A percentile compares a stretch with the other conserved stretches of the same genome.
phyloP scores from a whole-genome alignment of 2,888 invertebrate species.

The Pocota personata region DNA sequence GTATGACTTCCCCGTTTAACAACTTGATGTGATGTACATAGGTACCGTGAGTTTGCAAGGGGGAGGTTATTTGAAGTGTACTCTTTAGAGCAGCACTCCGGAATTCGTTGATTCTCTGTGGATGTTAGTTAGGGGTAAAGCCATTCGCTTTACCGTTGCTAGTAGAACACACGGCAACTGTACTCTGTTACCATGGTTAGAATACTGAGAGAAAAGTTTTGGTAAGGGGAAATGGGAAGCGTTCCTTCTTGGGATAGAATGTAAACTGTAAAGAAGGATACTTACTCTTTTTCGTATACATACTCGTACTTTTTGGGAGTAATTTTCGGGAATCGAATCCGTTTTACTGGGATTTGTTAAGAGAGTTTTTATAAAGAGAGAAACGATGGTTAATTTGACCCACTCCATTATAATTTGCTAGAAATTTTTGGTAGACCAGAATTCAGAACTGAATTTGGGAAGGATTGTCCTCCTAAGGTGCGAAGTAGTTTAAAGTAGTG shows the following conservation, averaged over 20 bases:
- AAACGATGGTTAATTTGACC: neutral
- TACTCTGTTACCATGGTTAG: conserved; percentile 20
- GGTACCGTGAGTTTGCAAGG: neutral
- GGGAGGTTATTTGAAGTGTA: conserved; percentile 8
- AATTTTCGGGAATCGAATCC: neutral
- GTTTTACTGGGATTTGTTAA: conserved; percentile 1
- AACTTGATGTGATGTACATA: conserved; percentile 46
- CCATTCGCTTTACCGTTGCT: neutral
- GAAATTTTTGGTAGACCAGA: neutral
- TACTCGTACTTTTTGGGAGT: neutral
- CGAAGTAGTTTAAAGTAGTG: too few relatives aligned
- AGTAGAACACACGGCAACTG: conserved; percentile 15
- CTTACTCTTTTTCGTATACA: neutral
- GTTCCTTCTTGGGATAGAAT: conserved; percentile 6
- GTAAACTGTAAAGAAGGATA: neutral
- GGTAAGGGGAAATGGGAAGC: conserved; percentile 19
- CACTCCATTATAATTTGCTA: neutral
- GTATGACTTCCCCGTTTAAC: conserved; percentile 67
- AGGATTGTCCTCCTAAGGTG: neutral
- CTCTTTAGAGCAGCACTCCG: conserved; percentile 23
- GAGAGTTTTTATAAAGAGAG: conserved; percentile 32
- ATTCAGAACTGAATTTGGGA: neutral
- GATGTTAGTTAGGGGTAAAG: conserved; percentile 31
- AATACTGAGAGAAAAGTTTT: conserved; percentile 2
- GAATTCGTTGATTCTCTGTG: conserved; percentile 44